Base-by-base conservation (phyloP, 2,797 vertebrate genomes). In the Myotis findleyi region DNA sequence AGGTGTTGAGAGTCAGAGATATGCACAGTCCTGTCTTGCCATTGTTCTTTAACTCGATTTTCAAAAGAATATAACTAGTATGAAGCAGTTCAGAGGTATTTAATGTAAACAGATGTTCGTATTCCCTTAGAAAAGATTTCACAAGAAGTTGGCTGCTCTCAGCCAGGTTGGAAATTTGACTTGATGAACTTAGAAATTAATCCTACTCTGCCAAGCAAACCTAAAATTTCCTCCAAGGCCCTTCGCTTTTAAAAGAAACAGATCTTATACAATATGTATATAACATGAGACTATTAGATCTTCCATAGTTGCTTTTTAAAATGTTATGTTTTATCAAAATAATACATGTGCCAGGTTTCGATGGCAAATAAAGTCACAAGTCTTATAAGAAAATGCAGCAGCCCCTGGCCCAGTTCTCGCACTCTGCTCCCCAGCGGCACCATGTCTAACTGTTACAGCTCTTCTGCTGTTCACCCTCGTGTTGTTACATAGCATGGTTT, bases 181-280 rank as follows among this genome's bases (percentile, higher is more conserved):
- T 57, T 87, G 12, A 27, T 30, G 1, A 33, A n/a, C 44, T 27
- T 80, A 75, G 57, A 80, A 76, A 94, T 71, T 62, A 95, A 89
- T 51, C 17, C 30, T 68, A 17, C 13, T 80, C 18, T 76, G 73
- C 2, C 23, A 33, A 94, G 18, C 8, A 75, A 73, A 79, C 13
- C 13, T 25, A 23, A 83, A 51, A 16, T 71, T 4, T 69, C 36
- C n/a, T 62, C 17, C 25, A 38, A 84, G 38, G 4, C 2, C 76
- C 51, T 89, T 49, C 20, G 18, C 20, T 79, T 93, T 41, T 21
- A 81, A 75, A 94, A 88, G 36, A 93, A 91, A 49, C 7, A 81
- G n/a, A 27, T 36, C 36, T 84, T 89, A 62, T 71, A 55, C 18
- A 66, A 20, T 55, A 79, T 1, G 0, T 30, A 30, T 64, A 44